Percentiles rank a stretch among this genome's conserved stretches.
These are phyloP conservation scores for Coecobrya sp. DNA, from an alignment of 2,888 invertebrate genomes.

Conservation along the genomic window DNA sequence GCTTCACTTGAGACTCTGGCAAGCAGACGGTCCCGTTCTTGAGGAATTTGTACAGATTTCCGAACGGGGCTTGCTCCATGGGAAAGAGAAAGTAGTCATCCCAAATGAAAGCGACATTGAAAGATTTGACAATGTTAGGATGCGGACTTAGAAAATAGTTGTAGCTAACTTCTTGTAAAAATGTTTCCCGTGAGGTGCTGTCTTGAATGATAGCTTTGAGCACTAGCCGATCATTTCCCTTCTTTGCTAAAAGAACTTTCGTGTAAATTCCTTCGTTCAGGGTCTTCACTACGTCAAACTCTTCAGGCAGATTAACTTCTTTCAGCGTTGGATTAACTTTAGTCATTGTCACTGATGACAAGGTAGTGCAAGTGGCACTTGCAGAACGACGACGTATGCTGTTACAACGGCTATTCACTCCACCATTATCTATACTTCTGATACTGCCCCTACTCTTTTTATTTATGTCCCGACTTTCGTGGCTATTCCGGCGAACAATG, in stretches of 20 bases:
- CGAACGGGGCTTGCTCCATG: conserved; percentile 92
- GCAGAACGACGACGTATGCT: conserved; percentile 55
- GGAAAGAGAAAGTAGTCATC: conserved; percentile 90
- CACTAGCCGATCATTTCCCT: conserved; percentile 90
- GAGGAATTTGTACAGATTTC: conserved; percentile 90
- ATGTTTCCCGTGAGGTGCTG: conserved; percentile 90
- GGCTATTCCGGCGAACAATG: conserved; percentile 19
- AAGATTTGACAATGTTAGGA: conserved; percentile 92
- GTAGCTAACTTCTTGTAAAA: conserved; percentile 93
- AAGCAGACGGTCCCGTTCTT: conserved; percentile 79
- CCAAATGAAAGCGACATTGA: conserved; percentile 91
- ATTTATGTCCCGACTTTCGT: conserved; percentile 11
- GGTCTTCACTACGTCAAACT: conserved; percentile 91
- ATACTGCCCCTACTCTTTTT: not conserved
- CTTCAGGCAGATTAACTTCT: conserved; percentile 87
- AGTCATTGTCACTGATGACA: conserved; percentile 36
- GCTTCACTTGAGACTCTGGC: conserved; percentile 87
- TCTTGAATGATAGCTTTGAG: conserved; percentile 91
- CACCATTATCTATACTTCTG: not conserved
- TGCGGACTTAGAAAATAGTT: conserved; percentile 94
- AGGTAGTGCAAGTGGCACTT: conserved; percentile 24
- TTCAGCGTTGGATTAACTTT: conserved; percentile 69
- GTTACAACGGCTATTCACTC: conserved; percentile 1
- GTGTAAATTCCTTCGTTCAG: conserved; percentile 92
- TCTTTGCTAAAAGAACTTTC: conserved; percentile 90